Conservation (phyloP, 1,140 invertebrate genomes). For the Trichonephila clavata region DNA sequence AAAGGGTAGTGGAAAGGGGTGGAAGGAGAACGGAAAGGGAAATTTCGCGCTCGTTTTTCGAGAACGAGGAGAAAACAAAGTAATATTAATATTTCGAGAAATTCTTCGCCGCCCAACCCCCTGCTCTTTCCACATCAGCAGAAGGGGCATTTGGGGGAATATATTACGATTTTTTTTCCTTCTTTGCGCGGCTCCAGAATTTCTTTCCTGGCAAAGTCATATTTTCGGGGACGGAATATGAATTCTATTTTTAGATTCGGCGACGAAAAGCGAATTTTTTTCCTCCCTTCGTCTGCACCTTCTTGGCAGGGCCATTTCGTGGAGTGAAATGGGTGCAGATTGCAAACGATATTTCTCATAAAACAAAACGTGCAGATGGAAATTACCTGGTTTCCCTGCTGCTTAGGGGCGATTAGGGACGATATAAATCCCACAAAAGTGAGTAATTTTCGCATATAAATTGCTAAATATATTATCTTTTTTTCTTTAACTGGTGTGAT, state of each 20-base stretch:
- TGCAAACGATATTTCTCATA: neutral
- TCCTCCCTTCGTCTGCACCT: neutral
- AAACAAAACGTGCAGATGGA: neutral
- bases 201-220: neutral
- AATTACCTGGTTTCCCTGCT: neutral
- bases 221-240: slow-evolving; percentile 10
- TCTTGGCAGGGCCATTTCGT: neutral
- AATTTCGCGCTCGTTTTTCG: neutral
- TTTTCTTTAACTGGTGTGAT: too few relatives aligned
- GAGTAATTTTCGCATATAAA: too few relatives aligned
- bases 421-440: neutral
- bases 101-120: neutral
- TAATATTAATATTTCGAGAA: slow-evolving; percentile 25
- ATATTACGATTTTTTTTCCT: neutral
- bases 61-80: slow-evolving; percentile 3
- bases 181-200: neutral
- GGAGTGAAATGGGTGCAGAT: neutral
- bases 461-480: too few relatives aligned
- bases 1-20: neutral
- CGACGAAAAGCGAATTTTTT: neutral
- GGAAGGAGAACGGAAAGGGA: neutral
- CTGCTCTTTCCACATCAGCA: neutral
- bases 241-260: slow-evolving; percentile 19
- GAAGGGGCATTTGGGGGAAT: neutral
- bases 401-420: neutral